Evolutionary conservation across 2,797 vertebrate genomes (phyloP), one percentile per base, ranked within the genome.

Genomic region (Acanthornis magna): DNA sequence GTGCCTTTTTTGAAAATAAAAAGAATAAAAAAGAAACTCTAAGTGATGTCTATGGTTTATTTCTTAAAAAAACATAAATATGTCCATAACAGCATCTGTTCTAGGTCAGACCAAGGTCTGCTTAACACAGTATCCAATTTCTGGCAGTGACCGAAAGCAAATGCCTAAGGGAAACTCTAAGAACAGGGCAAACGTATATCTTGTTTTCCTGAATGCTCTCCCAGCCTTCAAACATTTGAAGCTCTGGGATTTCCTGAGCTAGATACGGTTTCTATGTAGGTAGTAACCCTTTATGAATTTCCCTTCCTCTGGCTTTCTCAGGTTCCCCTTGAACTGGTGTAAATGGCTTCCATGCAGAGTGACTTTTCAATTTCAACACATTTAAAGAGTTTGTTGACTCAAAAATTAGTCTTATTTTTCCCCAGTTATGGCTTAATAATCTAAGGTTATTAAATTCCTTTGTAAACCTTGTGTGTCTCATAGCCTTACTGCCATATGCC

Each of bases 181-280:
- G 91, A 93, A 93, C 79, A 93, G 72, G 68, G 62, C 68, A 83
- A 94, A 50, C 3, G 3, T 58, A 34, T 88, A 65, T 89, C 80
- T 84, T 85, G 36, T 70, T 94, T 95, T 95, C 85, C 88, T 95
- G 89, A 95, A 86, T 65, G 40, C 36, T 80, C 61, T 85, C 58
- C 10, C 89, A 91, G 61, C 70, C 40, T 80, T 88, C 65, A 94
- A 57, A 71, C 48, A 51, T 34, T 50, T 84, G 79, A 95, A 83
- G 58, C 62, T 86, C 72, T 77, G 95, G 88, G 76, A 93, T 94
- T 95, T 94, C 94, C 89, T 91, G 91, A 95, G n/a, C 47, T 77
- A 68, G 93, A 74, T 45, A 50, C 38, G 54, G 62, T 88, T 84
- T 88, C 83, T 88, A 0, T 45, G 42, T 63, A 80, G 36, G 47